A percentile compares a stretch with the other conserved stretches of the same genome.
Evolutionary conservation across 2,113 vertebrate species (phyloP).

Genomic region (Anhinga rufa): DNA sequence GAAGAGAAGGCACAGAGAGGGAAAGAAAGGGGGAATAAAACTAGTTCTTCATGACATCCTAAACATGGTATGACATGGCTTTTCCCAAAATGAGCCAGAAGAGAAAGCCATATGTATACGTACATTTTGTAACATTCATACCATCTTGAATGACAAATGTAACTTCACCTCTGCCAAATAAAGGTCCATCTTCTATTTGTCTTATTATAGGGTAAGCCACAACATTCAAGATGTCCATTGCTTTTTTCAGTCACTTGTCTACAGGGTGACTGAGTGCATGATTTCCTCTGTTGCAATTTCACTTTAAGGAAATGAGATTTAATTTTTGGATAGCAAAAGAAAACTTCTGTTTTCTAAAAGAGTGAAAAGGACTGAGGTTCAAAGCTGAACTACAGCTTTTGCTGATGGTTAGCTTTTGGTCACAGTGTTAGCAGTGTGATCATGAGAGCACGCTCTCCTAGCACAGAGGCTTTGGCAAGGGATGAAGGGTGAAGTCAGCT

Average conservation of each 20-base stretch:
- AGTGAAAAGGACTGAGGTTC: neutral
- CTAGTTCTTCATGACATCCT: neutral
- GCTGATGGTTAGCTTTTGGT: neutral
- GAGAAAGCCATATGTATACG: accelerated
- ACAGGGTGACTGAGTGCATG: neutral
- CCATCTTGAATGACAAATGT: neutral
- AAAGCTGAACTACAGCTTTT: neutral
- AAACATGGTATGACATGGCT: neutral
- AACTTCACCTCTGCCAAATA: neutral
- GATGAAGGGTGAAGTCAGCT: neutral
- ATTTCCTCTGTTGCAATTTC: neutral
- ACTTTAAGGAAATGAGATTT: neutral
- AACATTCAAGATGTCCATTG: neutral
- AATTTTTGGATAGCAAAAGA: neutral
- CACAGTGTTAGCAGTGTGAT: neutral
- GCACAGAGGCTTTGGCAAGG: neutral
- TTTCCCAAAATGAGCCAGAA: neutral
- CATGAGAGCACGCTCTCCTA: neutral
- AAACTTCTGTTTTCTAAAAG: neutral
- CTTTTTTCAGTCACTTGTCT: neutral
- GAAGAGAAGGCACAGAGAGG: neutral
- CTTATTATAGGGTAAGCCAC: neutral
- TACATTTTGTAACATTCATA: neutral
- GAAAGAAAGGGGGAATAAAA: neutral
- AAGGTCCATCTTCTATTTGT: neutral